These are phyloP conservation scores for Aphidius ervi DNA, from an alignment of 1,140 invertebrate species.

Conservation along the genomic window DNA sequence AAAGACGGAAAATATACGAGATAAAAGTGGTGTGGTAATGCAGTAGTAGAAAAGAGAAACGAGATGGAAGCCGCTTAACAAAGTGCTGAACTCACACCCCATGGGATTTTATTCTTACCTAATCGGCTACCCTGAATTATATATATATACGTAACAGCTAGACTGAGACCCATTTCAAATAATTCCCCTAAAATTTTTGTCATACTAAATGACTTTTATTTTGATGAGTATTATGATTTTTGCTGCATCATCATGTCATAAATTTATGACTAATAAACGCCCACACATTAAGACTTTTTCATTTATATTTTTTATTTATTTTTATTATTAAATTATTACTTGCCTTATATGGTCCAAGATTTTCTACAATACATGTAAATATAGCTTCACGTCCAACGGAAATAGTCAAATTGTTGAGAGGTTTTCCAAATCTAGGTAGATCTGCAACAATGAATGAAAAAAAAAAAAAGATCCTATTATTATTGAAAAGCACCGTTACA, in stretches of 20 bases:
- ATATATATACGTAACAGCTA: too few species aligned
- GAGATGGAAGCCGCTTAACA: constrained; percentile 35
- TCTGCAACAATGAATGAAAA: constrained; percentile 46
- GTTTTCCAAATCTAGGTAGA: constrained; percentile 72
- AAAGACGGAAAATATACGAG: background rate
- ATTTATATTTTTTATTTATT: background rate
- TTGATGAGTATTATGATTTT: too few species aligned
- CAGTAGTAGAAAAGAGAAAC: constrained; percentile 2
- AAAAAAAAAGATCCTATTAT: too few species aligned
- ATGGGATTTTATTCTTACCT: constrained; percentile 48
- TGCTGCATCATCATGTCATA: too few species aligned
- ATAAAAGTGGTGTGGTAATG: background rate
- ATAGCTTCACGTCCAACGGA: constrained; percentile 73
- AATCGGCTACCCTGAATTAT: constrained; percentile 40
- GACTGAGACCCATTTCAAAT: background rate
- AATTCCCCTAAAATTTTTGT: background rate
- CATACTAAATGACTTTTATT: too few species aligned
- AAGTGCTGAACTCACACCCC: constrained; percentile 50
- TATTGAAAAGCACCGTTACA: too few species aligned
- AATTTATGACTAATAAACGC: too few species aligned
- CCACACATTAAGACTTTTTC: background rate
- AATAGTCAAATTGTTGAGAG: constrained; percentile 74
- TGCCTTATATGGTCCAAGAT: constrained; percentile 73
- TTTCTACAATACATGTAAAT: constrained; percentile 75
- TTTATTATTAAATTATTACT: constrained; percentile 30